Evolutionary conservation across 2,113 vertebrate species (phyloP).

Genomic region (Synchiropus splendidus): DNA sequence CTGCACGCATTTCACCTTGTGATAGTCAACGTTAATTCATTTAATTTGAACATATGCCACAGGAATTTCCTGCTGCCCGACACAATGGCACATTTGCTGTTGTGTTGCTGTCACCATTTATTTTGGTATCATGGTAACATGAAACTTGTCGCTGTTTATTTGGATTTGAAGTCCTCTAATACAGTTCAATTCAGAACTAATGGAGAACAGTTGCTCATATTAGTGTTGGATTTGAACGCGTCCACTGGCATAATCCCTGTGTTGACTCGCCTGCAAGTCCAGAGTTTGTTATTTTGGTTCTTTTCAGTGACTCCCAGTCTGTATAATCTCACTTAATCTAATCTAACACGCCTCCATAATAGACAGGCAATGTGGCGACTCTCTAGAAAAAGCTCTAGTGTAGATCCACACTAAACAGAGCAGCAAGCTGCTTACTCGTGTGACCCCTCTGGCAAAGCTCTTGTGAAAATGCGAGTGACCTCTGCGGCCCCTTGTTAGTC

Average conservation of each 20-base stretch:
- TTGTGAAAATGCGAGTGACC: conserved; percentile 62
- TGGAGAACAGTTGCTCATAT: conserved; percentile 39
- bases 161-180: too few species aligned
- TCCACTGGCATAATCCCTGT: conserved; percentile 51
- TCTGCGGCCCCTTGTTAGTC: conserved; percentile 50
- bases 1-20: conserved; percentile 11
- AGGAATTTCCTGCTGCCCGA: too few species aligned
- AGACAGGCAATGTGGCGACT: conserved; percentile 53
- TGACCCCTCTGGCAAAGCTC: conserved; percentile 51
- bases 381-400: conserved; percentile 55
- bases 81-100: too few species aligned
- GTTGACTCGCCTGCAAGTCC: conserved; percentile 58
- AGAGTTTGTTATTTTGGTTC: conserved; percentile 60
- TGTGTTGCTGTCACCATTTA: too few species aligned
- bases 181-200: too few species aligned
- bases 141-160: too few species aligned
- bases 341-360: conserved; percentile 58
- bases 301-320: conserved; percentile 59
- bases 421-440: conserved; percentile 34
- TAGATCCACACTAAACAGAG: conserved; percentile 56
- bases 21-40: conserved; percentile 8
- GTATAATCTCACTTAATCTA: conserved; percentile 70
- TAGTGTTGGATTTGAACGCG: conserved; percentile 51
- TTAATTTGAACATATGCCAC: not conserved
- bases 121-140: too few species aligned